A percentile compares a stretch with the other conserved stretches of the same genome.
phyloP scores from a whole-genome alignment of 2,113 vertebrate species.

The Poecile atricapillus region DNA sequence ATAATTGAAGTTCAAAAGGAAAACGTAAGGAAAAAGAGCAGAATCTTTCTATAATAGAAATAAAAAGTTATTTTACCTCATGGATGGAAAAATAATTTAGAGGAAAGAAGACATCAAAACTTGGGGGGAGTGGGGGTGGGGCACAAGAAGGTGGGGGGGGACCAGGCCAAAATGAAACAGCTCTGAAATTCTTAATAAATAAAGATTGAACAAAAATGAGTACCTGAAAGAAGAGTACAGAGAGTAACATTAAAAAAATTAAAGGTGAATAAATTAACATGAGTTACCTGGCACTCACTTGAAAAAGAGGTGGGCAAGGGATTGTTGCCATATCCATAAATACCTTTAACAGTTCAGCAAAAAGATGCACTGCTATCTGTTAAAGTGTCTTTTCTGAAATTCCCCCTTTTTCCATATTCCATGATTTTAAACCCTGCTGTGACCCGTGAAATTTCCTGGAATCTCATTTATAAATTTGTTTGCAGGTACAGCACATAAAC shows the following conservation, averaged over 20 bases:
- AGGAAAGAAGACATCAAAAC: background rate
- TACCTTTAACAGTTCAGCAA: background rate
- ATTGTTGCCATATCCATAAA: slow-evolving; percentile 36
- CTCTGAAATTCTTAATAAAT: background rate
- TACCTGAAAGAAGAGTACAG: background rate
- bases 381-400: slow-evolving; percentile 21
- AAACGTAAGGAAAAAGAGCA: background rate
- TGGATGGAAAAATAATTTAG: background rate
- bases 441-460: slow-evolving; percentile 34
- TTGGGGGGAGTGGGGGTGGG: fast-evolving
- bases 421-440: slow-evolving; percentile 24
- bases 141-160: too few species aligned
- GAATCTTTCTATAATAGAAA: background rate
- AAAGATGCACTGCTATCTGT: slow-evolving; percentile 11
- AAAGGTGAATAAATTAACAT: slow-evolving; percentile 5
- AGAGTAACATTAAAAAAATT: background rate
- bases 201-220: background rate
- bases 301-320: background rate
- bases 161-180: background rate
- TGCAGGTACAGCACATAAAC: slow-evolving; percentile 29
- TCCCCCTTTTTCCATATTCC: background rate
- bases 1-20: background rate
- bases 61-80: background rate
- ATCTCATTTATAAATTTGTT: slow-evolving; percentile 37
- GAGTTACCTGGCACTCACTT: slow-evolving; percentile 7